A percentile compares a stretch with the other conserved stretches of the same genome.
Conservation (phyloP, 23 tunicate genomes). For the Ciona savignyi region DNA sequence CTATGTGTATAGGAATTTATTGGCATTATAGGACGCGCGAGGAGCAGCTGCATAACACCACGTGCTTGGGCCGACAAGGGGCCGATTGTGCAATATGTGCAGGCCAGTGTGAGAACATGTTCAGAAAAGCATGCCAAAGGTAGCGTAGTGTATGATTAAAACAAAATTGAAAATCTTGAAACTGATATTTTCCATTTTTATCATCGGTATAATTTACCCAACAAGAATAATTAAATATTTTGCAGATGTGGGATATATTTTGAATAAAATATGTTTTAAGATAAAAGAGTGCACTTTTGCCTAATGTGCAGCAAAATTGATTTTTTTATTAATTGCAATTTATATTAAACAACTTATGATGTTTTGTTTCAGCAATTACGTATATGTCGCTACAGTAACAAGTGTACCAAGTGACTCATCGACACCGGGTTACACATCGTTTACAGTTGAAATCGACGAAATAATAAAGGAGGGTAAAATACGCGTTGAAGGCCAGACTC, state of each 20-base stretch:
- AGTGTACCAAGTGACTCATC: background rate
- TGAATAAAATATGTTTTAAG: background rate
- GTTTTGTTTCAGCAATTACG: slow-evolving; percentile 25
- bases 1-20: background rate
- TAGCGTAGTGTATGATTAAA: background rate
- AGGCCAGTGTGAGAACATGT: slow-evolving; percentile 13
- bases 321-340: too few species aligned
- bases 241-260: background rate
- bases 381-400: slow-evolving; percentile 18
- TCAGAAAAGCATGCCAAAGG: slow-evolving; percentile 27
- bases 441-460: slow-evolving; percentile 12
- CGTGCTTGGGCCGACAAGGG: slow-evolving; percentile 4
- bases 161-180: background rate
- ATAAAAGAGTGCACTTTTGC: background rate
- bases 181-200: too few species aligned
- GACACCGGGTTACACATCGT: background rate
- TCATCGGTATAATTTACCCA: too few species aligned
- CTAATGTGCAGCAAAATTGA: too few species aligned
- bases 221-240: too few species aligned
- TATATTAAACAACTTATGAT: too few species aligned
- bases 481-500: too few species aligned
- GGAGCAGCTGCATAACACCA: slow-evolving; percentile 28
- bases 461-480: slow-evolving; percentile 17
- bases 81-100: slow-evolving; percentile 9
- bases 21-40: slow-evolving; percentile 24